These are phyloP conservation scores for Pyrrhia umbra DNA, from an alignment of 2,888 invertebrate species.

Conservation along the genomic window DNA sequence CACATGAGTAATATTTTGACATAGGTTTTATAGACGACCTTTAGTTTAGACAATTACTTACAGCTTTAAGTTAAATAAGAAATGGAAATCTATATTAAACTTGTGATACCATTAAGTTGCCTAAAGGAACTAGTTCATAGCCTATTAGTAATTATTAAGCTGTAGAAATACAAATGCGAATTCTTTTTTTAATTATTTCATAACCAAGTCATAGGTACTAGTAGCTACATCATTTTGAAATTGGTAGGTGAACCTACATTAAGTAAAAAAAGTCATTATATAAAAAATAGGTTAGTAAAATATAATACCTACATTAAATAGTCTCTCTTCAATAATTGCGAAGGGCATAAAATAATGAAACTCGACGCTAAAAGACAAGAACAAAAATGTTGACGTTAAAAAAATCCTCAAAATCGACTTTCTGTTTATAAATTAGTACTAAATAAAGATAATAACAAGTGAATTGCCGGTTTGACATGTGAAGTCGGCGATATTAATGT, in stretches of 20 bases:
- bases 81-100: constrained; percentile 41
- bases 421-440: constrained; percentile 82
- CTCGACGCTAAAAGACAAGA: constrained; percentile 42
- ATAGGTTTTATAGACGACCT: constrained; percentile 60
- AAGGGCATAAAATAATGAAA: constrained; percentile 31
- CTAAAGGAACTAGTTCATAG: constrained; percentile 29
- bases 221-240: too few relatives aligned
- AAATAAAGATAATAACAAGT: constrained; percentile 87
- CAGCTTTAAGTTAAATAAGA: constrained; percentile 40
- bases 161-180: constrained; percentile 28
- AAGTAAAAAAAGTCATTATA: too few relatives aligned
- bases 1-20: constrained; percentile 72
- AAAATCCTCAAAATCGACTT: constrained; percentile 71
- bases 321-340: constrained; percentile 37
- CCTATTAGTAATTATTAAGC: constrained; percentile 2
- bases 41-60: constrained; percentile 53
- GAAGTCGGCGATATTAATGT: constrained; percentile 86
- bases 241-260: too few relatives aligned
- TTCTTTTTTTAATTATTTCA: neutral
- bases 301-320: too few relatives aligned
- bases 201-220: neutral
- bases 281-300: too few relatives aligned
- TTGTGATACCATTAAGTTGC: constrained; percentile 16
- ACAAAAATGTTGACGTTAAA: constrained; percentile 54
- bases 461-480: constrained; percentile 88